These are phyloP conservation scores for Drosophila multiciliata DNA, from an alignment of 2,888 invertebrate species.

Conservation along the genomic window DNA sequence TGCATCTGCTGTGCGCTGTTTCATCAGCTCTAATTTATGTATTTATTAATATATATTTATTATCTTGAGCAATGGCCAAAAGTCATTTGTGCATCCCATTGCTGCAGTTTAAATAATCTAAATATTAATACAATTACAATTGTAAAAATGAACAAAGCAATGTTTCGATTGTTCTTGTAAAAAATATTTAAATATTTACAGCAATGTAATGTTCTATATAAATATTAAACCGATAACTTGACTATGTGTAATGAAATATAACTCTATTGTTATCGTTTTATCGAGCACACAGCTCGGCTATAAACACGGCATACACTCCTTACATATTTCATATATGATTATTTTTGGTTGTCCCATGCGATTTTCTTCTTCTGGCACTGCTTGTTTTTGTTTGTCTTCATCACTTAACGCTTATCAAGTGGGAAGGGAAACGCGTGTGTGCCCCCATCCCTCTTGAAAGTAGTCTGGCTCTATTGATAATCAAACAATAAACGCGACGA, in stretches of 20 bases:
- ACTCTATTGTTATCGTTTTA: constrained; percentile 40
- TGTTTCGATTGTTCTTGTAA: neutral
- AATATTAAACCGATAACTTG: constrained; percentile 15
- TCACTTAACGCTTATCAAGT: constrained; percentile 34
- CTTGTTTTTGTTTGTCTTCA: constrained; percentile 14
- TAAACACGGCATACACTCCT: constrained; percentile 30
- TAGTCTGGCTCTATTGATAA: constrained; percentile 60
- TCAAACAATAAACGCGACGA: constrained; percentile 69
- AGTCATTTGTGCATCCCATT: constrained; percentile 3
- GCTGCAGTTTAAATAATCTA: neutral
- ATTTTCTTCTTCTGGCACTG: neutral
- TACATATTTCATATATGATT: constrained; percentile 13
- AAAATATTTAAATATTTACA: neutral
- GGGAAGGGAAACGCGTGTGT: neutral
- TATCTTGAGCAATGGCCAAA: constrained; percentile 30
- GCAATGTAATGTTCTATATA: neutral
- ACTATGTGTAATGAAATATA: neutral
- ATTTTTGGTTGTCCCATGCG: neutral
- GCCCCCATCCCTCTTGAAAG: constrained; percentile 13
- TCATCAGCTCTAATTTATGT: constrained; percentile 31
- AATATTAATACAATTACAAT: neutral
- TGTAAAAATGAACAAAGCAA: neutral
- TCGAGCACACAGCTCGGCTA: constrained; percentile 36
- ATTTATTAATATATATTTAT: constrained; percentile 22
- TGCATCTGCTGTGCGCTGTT: constrained; percentile 34